Conservation (phyloP, 2,888 invertebrate genomes). For the Odontomyia ornata region DNA sequence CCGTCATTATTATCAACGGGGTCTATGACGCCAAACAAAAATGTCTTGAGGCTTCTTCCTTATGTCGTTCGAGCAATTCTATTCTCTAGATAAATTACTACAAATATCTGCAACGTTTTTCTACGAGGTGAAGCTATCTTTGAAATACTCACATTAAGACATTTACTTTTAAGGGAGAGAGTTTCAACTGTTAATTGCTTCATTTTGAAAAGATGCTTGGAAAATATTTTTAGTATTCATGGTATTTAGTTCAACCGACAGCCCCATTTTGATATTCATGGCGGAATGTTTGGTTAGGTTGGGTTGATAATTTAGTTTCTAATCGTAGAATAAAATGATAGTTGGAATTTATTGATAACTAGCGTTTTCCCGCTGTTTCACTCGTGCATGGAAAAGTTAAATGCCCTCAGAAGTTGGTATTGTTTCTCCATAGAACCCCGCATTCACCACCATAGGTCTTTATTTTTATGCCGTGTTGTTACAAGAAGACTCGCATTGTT, state of each 20-base stretch:
- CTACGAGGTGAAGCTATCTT: conserved; percentile 1
- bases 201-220: conserved; percentile 5
- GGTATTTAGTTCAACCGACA: neutral
- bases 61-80: neutral
- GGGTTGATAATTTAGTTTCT: too few relatives aligned
- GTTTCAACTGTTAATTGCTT: neutral
- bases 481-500: too few relatives aligned
- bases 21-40: conserved; percentile 8
- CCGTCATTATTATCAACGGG: neutral
- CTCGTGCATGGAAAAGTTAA: too few relatives aligned
- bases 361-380: too few relatives aligned
- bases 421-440: too few relatives aligned
- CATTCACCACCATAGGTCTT: too few relatives aligned
- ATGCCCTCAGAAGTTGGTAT: too few relatives aligned
- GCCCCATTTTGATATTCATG: neutral
- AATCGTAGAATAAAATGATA: too few relatives aligned
- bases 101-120: conserved; percentile 5
- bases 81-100: neutral
- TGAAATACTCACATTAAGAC: neutral
- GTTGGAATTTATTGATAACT: too few relatives aligned
- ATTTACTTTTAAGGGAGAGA: neutral
- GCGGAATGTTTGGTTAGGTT: too few relatives aligned
- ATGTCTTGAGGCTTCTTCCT: conserved; percentile 14
- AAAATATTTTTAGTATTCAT: conserved; percentile 23
- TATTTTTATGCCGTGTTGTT: too few relatives aligned